These are phyloP conservation scores for Drosophila paucipuncta DNA, from an alignment of 2,888 invertebrate genomes.

Conservation along the genomic window DNA sequence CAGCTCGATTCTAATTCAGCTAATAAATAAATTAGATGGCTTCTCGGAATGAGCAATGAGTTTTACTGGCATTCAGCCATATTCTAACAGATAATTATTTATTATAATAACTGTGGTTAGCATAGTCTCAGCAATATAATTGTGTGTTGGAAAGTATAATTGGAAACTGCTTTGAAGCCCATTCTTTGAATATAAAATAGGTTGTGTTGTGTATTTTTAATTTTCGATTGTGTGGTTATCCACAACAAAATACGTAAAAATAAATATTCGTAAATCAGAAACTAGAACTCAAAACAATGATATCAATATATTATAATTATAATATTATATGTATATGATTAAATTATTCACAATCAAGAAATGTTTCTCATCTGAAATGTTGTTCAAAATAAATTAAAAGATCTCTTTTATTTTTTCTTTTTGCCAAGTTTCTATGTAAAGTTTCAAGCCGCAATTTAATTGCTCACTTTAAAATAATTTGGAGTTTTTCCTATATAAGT, in stretches of 20 bases:
- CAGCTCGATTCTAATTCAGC: neutral
- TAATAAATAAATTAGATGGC: conserved; percentile 30
- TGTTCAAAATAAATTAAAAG: neutral
- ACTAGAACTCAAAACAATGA: neutral
- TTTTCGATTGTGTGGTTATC: neutral
- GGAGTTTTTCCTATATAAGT: neutral
- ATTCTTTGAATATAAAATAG: too few species aligned
- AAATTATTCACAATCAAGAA: neutral
- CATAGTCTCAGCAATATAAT: neutral
- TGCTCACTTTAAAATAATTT: conserved; percentile 1
- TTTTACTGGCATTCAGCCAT: neutral
- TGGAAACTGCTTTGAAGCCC: neutral
- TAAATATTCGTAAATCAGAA: neutral
- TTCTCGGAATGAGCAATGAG: neutral
- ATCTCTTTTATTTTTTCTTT: neutral
- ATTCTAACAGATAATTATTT: neutral
- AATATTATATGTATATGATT: neutral
- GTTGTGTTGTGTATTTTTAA: neutral
- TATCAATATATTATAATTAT: neutral
- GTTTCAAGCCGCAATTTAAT: neutral
- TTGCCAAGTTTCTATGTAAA: neutral
- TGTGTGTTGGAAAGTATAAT: neutral
- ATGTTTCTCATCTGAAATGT: too few species aligned
- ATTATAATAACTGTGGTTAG: neutral
- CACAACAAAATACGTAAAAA: too few species aligned